Percentiles rank a stretch among this genome's conserved stretches.
phyloP scores from a whole-genome alignment of 2,797 vertebrate species.

The Sebastes matsubarae region DNA sequence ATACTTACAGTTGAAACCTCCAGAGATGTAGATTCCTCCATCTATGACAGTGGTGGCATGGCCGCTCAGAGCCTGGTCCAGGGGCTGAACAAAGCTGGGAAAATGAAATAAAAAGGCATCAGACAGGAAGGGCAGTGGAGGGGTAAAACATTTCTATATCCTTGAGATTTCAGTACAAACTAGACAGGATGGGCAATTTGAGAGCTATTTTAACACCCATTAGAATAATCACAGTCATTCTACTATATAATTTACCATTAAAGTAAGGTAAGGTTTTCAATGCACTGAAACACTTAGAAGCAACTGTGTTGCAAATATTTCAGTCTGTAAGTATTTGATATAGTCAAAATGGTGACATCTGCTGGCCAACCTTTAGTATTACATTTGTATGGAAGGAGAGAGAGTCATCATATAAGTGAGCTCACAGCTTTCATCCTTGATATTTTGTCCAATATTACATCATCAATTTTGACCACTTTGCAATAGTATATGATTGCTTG shows the following conservation, averaged over 20 bases:
- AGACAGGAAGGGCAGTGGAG: background rate
- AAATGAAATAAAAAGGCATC: background rate
- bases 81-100: constrained; percentile 67
- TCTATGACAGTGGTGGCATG: constrained; percentile 60
- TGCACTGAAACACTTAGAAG: background rate
- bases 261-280: background rate
- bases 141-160: background rate
- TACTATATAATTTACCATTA: no score
- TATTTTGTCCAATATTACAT: background rate
- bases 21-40: constrained; percentile 79
- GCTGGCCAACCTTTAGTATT: background rate
- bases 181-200: background rate
- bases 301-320: background rate
- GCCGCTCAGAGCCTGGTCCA: constrained; percentile 80
- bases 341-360: background rate
- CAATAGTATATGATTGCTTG: background rate
- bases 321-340: background rate
- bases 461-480: background rate
- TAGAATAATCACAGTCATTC: no score
- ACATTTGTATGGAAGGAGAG: background rate
- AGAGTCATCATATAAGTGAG: background rate
- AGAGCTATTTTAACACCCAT: no score
- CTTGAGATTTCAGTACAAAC: background rate
- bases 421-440: background rate
- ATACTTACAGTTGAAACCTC: constrained; percentile 81